Evolutionary conservation across 2,888 invertebrate species (phyloP), one percentile per base, ranked within the genome.

Genomic region (Microchrysa polita): DNA sequence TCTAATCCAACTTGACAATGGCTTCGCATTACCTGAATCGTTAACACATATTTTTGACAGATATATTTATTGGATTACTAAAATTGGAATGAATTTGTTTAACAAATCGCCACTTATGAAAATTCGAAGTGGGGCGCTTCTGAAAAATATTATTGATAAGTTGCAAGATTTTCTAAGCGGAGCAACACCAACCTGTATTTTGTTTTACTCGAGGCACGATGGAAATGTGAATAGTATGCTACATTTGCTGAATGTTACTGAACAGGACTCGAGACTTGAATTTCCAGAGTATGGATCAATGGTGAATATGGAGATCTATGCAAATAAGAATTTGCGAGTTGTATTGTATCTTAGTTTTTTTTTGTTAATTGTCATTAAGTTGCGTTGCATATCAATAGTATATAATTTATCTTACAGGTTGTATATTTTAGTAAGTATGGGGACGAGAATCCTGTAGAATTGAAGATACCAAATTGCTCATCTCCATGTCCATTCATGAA

Each of bases 171-270:
- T 57, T 20, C 10, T 69, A 2, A 86, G 86, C 7, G 27, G 27
- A 34, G 18, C 82, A 92, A 16, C 14, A 7, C 9, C 5, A 7
- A 80, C 78, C 82, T 86, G 86, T 18, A 82, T 92, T 73, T 87
- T 88, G 78, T 80, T 93, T 75, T 93, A 92, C 83, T 90, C 92
- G 0, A 92, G 88, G 0, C 94, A 95, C 82, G 94, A 95, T 82
- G 85, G 92, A 9, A 93, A 91, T 0, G 83, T 94, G 20, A 90
- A 93, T 2, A 89, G 89, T 73, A 79, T 93, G 74, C 87, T 93
- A 84, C 86, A 90, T 73, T 87, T 91, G 12, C 86, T 95, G 77
- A 90, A 90, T 59, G 88, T 90, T 77, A 84, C 84, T 1, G 87
- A 89, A 63, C 83, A 87, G 67, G 75, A 77, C n/a, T 77, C 82